Percentiles rank a stretch among this genome's conserved stretches.
Evolutionary conservation across 2,113 vertebrate species (phyloP).

Genomic region (Gavia stellata): DNA sequence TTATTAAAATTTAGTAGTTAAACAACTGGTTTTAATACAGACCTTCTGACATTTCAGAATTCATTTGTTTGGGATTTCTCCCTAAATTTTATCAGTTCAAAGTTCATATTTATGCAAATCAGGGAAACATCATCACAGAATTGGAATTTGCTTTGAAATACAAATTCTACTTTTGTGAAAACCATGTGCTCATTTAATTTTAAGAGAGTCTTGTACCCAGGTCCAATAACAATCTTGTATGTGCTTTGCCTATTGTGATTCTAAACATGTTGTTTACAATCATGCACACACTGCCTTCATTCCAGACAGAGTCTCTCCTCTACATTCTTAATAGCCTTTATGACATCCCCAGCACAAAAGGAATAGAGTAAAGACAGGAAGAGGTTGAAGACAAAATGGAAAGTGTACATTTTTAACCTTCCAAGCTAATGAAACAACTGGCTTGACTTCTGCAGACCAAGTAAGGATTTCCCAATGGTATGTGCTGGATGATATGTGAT

Average conservation of each 20-base stretch:
- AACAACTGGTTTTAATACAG: background rate
- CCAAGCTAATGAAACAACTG: background rate
- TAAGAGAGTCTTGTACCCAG: background rate
- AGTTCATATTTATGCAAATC: background rate
- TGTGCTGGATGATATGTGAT: background rate
- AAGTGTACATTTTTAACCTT: background rate
- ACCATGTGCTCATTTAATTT: background rate
- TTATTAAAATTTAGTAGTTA: background rate
- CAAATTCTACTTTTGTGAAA: background rate
- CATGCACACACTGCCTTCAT: background rate
- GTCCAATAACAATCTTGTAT: background rate
- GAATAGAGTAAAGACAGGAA: background rate
- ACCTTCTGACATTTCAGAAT: background rate
- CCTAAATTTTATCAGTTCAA: background rate
- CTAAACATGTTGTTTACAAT: background rate
- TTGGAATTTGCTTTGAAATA: background rate
- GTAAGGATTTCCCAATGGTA: background rate
- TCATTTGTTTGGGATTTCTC: background rate
- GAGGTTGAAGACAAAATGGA: background rate
- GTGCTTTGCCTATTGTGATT: background rate
- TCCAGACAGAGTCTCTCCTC: background rate
- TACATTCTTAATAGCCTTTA: background rate
- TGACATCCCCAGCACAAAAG: background rate
- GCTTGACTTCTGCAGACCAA: background rate
- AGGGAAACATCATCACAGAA: background rate